phyloP scores from a whole-genome alignment of 2,797 vertebrate genomes.

The Podarcis siculus region DNA sequence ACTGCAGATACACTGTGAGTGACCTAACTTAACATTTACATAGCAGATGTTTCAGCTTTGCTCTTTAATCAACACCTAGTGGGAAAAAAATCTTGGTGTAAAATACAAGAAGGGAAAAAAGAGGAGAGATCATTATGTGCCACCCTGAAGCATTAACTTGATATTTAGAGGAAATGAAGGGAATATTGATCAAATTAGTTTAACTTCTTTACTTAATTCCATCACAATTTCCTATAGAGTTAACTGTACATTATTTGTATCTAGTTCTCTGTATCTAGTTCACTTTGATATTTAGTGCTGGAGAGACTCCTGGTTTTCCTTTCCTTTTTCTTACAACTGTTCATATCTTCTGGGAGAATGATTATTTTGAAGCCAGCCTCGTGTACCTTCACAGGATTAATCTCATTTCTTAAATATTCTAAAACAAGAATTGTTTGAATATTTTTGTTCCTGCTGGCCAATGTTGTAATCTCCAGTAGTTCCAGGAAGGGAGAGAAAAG shows the following conservation, averaged over 20 bases:
- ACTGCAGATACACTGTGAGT: constrained; percentile 66
- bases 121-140: constrained; percentile 37
- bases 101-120: constrained; percentile 10
- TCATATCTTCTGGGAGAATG: neutral
- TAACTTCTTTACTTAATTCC: neutral
- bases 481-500: neutral
- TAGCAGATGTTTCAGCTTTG: constrained; percentile 53
- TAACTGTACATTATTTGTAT: neutral
- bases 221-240: neutral
- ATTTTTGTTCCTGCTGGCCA: neutral
- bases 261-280: neutral
- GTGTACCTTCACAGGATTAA: neutral
- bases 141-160: constrained; percentile 36
- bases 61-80: constrained; percentile 57
- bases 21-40: constrained; percentile 61
- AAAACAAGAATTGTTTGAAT: neutral
- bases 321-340: neutral
- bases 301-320: neutral
- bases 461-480: neutral
- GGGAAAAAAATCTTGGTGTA: constrained; percentile 57
- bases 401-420: neutral
- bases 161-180: constrained; percentile 9
- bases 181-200: constrained; percentile 20
- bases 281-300: neutral
- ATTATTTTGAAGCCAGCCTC: neutral